Base-by-base conservation (phyloP, 2,113 vertebrate species). In the Quiscalus mexicanus region DNA sequence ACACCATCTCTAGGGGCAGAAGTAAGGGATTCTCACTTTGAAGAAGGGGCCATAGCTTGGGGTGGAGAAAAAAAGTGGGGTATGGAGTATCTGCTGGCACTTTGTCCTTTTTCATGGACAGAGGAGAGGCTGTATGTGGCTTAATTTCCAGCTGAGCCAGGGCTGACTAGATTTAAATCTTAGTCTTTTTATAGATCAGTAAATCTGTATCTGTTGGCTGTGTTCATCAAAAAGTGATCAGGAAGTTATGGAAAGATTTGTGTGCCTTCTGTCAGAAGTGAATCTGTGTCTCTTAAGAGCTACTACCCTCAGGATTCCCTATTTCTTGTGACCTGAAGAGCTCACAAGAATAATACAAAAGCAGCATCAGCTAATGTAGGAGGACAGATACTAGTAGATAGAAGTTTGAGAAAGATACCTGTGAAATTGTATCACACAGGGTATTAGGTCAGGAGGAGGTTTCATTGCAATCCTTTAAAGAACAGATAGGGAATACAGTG, bases 61-160 rank as follows among this genome's bases (percentile, higher is more conserved):
- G 4, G 4, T 55, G 18, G 17, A 49, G 12, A 10, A 23, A 35
- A 68, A 31, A 37, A 16, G 6, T 41, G 6, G 6, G 4, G 2
- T 27, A 15, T 12, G 13, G 8, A 55, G 30, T n/a, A 35, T 42
- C 17, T 0, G 0, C n/a, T 47, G 10, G 31, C 22, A 35, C 37
- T 76, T 77, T 28, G 5, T 69, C 15, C 12, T 83, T 56, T 76
- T 49, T 22, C 15, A 19, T 27, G 25, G 22, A 16, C n/a, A 68
- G 45, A 13, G 16, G 8, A 75, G 37, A 4, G 6, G 35, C n/a
- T 47, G 16, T 21, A 28, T n/a, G 20, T 13, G 13, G 11, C 25
- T 68, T 41, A 12, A 41, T 8, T 83, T 41, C 14, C 39, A 62
- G 3, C 3, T 60, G 24, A 47, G 11, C 30, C 50, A 65, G 33